Percentiles rank a stretch among this genome's conserved stretches.
Evolutionary conservation across 2,888 invertebrate genomes (phyloP).

Genomic region (Mellilla xanthometata): DNA sequence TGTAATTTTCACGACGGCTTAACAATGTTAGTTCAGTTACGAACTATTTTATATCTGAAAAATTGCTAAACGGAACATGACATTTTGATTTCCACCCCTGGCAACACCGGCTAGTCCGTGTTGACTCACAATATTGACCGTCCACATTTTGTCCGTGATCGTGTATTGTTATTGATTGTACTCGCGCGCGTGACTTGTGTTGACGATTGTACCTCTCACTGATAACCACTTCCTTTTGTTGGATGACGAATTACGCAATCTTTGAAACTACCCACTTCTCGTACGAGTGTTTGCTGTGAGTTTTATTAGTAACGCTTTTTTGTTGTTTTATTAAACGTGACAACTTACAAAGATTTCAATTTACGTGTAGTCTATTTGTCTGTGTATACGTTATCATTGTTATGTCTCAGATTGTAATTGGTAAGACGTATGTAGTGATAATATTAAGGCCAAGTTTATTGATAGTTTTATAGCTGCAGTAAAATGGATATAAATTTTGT

Average conservation of each 20-base stretch:
- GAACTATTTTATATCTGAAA: too few species aligned
- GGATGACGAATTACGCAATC: conserved; percentile 34
- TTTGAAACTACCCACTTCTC: conserved; percentile 16
- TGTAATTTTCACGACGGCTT: too few species aligned
- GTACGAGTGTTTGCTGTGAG: not conserved
- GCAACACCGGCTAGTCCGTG: conserved; percentile 59
- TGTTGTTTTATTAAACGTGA: too few species aligned
- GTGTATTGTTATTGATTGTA: conserved; percentile 80
- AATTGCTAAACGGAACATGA: conserved; percentile 1
- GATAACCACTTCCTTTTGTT: conserved; percentile 53
- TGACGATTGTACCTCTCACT: conserved; percentile 63
- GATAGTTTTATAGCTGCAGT: conserved; percentile 36
- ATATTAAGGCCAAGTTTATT: conserved; percentile 32
- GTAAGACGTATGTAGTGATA: conserved; percentile 11
- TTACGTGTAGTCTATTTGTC: too few species aligned
- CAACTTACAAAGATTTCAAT: too few species aligned
- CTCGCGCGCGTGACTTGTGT: conserved; percentile 78
- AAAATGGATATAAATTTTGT: conserved; percentile 35
- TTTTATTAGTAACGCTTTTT: conserved; percentile 11
- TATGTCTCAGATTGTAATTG: too few species aligned
- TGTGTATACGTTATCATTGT: too few species aligned
- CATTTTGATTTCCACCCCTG: conserved; percentile 28
- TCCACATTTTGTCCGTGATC: conserved; percentile 71
- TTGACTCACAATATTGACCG: conserved; percentile 79
- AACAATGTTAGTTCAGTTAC: not conserved